Conservation (phyloP, 2,113 vertebrate genomes). For the Sinocyclocheilus rhinocerous region DNA sequence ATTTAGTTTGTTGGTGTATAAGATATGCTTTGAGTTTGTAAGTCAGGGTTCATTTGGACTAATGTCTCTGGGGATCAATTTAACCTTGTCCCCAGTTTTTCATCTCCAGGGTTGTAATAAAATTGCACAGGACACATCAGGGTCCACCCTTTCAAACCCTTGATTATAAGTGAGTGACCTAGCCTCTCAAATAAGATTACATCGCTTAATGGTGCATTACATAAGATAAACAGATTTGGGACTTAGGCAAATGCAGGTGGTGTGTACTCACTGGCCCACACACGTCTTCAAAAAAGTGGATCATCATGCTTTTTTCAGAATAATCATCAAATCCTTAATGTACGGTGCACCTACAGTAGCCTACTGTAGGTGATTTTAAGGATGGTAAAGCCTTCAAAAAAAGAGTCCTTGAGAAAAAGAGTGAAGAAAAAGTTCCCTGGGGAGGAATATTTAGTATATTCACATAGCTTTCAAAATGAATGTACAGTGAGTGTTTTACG, state of each 20-base stretch:
- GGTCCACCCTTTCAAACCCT: conserved; percentile 18
- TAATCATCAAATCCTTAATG: neutral
- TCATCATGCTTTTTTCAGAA: neutral
- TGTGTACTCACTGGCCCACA: neutral
- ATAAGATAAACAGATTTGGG: conserved; percentile 27
- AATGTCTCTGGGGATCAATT: conserved; percentile 20
- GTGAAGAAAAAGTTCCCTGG: no score
- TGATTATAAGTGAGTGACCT: conserved; percentile 34
- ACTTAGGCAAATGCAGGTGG: neutral
- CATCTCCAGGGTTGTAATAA: conserved; percentile 33
- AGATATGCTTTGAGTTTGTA: neutral
- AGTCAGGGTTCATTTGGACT: conserved; percentile 21
- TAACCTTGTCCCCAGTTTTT: conserved; percentile 23
- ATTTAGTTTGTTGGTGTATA: neutral
- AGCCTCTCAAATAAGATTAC: neutral
- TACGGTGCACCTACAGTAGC: neutral
- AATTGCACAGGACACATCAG: conserved; percentile 28
- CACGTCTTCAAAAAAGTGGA: neutral
- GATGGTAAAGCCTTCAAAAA: neutral
- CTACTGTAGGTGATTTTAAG: neutral
- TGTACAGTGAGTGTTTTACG: no score
- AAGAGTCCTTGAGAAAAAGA: neutral
- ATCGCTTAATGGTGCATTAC: neutral
- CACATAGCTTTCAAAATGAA: no score
- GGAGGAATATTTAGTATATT: no score